A percentile compares a stretch with the other conserved stretches of the same genome.
phyloP scores from a whole-genome alignment of 2,888 invertebrate genomes.

The Protophormia terraenovae region DNA sequence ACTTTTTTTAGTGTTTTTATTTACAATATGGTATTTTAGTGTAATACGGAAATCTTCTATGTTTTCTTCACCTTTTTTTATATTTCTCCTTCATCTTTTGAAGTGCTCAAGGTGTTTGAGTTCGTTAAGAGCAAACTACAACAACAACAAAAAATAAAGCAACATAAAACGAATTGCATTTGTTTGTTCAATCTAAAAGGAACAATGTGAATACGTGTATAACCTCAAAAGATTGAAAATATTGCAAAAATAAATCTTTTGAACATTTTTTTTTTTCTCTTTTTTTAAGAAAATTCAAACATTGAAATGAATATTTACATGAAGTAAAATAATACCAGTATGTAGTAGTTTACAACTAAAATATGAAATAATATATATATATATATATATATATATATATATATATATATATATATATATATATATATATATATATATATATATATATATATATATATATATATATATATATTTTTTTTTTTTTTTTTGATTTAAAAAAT shows the following conservation, averaged over 20 bases:
- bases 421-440: too few relatives aligned
- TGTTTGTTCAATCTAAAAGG: slow-evolving; percentile 21
- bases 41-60: slow-evolving; percentile 47
- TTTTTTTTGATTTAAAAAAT: too few relatives aligned
- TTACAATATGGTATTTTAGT: slow-evolving; percentile 44
- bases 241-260: neutral
- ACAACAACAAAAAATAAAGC: neutral
- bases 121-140: slow-evolving; percentile 18
- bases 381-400: too few relatives aligned
- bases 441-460: too few relatives aligned
- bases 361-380: too few relatives aligned
- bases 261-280: neutral
- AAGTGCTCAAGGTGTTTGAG: slow-evolving; percentile 55
- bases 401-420: too few relatives aligned
- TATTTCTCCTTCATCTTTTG: slow-evolving; percentile 1
- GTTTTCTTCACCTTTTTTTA: neutral
- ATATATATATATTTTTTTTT: too few relatives aligned
- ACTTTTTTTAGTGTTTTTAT: slow-evolving; percentile 12
- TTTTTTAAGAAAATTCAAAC: neutral
- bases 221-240: slow-evolving; percentile 43
- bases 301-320: neutral
- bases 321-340: too few relatives aligned
- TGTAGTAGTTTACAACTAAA: too few relatives aligned
- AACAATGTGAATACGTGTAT: slow-evolving; percentile 15
- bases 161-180: neutral